Evolutionary conservation across 1,140 invertebrate genomes (phyloP).

Genomic region (Cyrtorhinus lividipennis): DNA sequence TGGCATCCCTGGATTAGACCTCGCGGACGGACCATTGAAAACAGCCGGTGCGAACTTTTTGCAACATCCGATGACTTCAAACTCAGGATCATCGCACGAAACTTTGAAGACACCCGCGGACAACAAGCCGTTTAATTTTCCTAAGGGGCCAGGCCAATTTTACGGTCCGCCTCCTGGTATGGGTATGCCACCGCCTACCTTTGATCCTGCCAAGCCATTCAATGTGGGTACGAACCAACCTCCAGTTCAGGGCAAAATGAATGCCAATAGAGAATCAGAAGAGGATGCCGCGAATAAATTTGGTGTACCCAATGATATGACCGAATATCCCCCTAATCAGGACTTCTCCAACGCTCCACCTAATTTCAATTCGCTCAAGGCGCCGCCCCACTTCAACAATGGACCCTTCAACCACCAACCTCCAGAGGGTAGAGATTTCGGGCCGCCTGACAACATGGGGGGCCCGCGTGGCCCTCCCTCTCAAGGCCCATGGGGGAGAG

Average conservation of each 20-base stretch:
- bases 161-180: background rate
- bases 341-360: background rate
- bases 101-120: slow-evolving; percentile 26
- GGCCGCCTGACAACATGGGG: background rate
- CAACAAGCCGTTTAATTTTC: slow-evolving; percentile 27
- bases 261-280: too few relatives aligned
- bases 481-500: background rate
- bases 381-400: background rate
- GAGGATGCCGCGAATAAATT: background rate
- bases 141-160: slow-evolving; percentile 12
- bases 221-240: background rate
- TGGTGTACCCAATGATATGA: too few relatives aligned
- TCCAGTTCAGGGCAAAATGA: background rate
- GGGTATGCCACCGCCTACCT: background rate
- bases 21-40: slow-evolving; percentile 14
- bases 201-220: background rate
- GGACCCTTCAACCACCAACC: background rate
- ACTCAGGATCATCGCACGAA: slow-evolving; percentile 4
- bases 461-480: background rate
- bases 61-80: too few relatives aligned
- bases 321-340: too few relatives aligned
- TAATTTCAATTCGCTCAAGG: background rate
- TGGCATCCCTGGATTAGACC: slow-evolving; percentile 26
- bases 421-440: background rate
- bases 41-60: background rate